Evolutionary conservation across 1,140 invertebrate species (phyloP).

Genomic region (Drosophila bocqueti): DNA sequence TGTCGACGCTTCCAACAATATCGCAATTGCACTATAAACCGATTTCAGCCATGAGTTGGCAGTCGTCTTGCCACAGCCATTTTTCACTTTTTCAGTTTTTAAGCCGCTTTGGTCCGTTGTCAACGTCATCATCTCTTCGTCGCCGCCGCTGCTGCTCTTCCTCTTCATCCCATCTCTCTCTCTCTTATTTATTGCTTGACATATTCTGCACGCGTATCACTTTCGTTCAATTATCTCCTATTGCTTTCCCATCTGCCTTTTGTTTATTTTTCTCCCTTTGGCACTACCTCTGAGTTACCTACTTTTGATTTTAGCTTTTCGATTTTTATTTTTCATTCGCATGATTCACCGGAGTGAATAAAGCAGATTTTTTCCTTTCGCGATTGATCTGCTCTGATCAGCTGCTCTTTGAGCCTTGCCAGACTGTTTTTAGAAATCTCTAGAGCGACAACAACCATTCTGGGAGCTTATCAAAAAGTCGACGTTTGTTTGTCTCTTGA

Average conservation of each 20-base stretch:
- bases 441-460: slow-evolving; percentile 13
- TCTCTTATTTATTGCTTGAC: slow-evolving; percentile 28
- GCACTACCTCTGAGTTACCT: slow-evolving; percentile 44
- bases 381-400: slow-evolving; percentile 55
- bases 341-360: slow-evolving; percentile 28
- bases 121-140: slow-evolving; percentile 46
- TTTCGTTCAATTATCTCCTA: slow-evolving; percentile 62
- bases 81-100: slow-evolving; percentile 13
- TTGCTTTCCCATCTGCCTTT: slow-evolving; percentile 29
- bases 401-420: slow-evolving; percentile 58
- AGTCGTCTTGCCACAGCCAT: slow-evolving; percentile 11
- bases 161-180: slow-evolving; percentile 11
- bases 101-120: slow-evolving; percentile 13
- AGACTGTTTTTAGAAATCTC: slow-evolving; percentile 48
- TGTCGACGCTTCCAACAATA: slow-evolving; percentile 11
- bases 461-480: slow-evolving; percentile 63
- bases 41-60: slow-evolving; percentile 25
- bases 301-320: slow-evolving; percentile 33
- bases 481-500: slow-evolving; percentile 44
- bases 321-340: slow-evolving; percentile 19
- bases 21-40: slow-evolving; percentile 21
- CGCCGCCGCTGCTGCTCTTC: slow-evolving; percentile 1
- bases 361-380: slow-evolving; percentile 12
- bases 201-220: slow-evolving; percentile 62
- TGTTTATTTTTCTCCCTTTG: slow-evolving; percentile 23